A percentile compares a stretch with the other conserved stretches of the same genome.
Evolutionary conservation across 2,113 vertebrate genomes (phyloP).

Genomic region (Symphodus melops): DNA sequence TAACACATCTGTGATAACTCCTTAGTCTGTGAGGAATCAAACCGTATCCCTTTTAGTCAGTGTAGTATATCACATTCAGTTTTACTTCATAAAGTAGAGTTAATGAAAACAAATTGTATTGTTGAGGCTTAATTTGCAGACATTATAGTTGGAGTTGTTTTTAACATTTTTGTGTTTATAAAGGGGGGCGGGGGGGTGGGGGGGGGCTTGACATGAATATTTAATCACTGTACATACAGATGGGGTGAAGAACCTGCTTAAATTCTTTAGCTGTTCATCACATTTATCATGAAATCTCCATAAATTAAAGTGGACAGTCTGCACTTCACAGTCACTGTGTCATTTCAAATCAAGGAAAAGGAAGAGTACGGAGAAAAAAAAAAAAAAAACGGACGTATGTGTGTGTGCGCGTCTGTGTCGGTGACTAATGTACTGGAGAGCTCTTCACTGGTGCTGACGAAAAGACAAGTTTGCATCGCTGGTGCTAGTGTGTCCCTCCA

Average conservation of each 20-base stretch:
- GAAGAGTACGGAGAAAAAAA: conserved; percentile 31
- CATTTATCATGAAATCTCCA: conserved; percentile 31
- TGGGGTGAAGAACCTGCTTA: background rate
- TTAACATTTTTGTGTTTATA: background rate
- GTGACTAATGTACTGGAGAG: conserved; percentile 79
- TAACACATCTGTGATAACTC: background rate
- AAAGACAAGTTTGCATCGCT: conserved; percentile 80
- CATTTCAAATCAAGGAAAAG: conserved; percentile 72
- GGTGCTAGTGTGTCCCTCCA: conserved; percentile 79
- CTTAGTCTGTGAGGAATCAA: too few species aligned
- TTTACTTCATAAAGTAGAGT: background rate
- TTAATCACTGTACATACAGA: background rate
- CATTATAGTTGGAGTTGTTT: background rate
- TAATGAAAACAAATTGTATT: background rate
- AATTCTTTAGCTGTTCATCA: conserved; percentile 43
- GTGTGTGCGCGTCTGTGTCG: conserved; percentile 47
- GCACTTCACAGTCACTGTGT: conserved; percentile 63
- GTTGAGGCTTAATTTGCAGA: background rate
- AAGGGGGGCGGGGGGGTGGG: background rate
- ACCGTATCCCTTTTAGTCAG: background rate
- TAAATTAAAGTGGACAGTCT: conserved; percentile 54
- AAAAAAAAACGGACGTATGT: conserved; percentile 47
- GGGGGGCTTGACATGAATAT: background rate
- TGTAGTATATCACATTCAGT: background rate
- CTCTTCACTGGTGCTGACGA: conserved; percentile 78